These are phyloP conservation scores for Hypanus sabinus DNA, from an alignment of 2,113 vertebrate genomes.

Conservation along the genomic window DNA sequence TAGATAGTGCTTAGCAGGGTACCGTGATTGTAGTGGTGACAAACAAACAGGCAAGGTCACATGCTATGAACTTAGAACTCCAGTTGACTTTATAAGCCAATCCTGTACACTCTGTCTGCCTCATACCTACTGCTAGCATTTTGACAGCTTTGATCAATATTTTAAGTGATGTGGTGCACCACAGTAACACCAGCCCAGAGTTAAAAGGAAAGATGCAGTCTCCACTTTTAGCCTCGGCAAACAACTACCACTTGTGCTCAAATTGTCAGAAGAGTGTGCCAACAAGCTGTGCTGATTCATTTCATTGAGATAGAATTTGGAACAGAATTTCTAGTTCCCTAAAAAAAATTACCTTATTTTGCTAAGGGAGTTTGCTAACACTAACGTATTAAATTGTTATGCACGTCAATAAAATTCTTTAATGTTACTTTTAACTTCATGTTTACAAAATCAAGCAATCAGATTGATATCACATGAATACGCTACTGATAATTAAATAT, in stretches of 20 bases:
- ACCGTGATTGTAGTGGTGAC: constrained; percentile 45
- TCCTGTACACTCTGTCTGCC: constrained; percentile 51
- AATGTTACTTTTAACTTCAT: background rate
- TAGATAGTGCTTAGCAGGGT: constrained; percentile 46
- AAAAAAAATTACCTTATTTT: background rate
- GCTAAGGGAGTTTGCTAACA: background rate
- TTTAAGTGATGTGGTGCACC: constrained; percentile 58
- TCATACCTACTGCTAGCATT: constrained; percentile 59
- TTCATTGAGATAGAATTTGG: background rate
- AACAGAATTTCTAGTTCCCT: background rate
- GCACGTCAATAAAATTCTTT: background rate
- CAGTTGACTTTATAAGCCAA: constrained; percentile 57
- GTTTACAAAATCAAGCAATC: background rate
- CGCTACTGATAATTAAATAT: no score
- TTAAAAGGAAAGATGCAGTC: constrained; percentile 55
- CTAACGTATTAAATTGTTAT: background rate
- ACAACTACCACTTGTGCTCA: constrained; percentile 45
- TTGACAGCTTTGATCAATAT: constrained; percentile 63
- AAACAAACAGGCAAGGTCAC: constrained; percentile 51
- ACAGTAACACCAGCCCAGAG: constrained; percentile 56
- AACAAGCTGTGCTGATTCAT: constrained; percentile 44
- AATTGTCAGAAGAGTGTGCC: constrained; percentile 47
- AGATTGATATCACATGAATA: background rate
- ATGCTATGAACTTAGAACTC: constrained; percentile 62
- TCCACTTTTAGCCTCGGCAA: constrained; percentile 44